Conservation (phyloP, 2,888 invertebrate genomes). For the Tipula helvola region DNA sequence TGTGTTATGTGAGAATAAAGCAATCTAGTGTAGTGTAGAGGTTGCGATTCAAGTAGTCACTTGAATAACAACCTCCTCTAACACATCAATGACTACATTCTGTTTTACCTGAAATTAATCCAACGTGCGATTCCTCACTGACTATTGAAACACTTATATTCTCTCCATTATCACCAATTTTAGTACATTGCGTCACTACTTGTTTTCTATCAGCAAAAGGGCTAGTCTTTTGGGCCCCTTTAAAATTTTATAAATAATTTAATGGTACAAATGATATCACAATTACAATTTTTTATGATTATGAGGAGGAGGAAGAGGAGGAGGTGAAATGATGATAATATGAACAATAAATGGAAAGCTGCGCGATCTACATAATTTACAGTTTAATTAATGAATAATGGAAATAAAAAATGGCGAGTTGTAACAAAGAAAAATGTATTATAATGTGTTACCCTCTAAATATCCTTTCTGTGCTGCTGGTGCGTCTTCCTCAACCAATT, state of each 20-base stretch:
- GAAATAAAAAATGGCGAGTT: neutral
- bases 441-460: slow-evolving; percentile 15
- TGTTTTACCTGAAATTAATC: slow-evolving; percentile 48
- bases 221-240: slow-evolving; percentile 10
- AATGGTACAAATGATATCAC: neutral
- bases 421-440: neutral
- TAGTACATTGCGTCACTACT: slow-evolving; percentile 36
- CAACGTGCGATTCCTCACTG: slow-evolving; percentile 48
- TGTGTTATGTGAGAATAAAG: neutral
- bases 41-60: neutral
- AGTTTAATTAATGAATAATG: neutral
- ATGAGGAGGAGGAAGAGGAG: neutral
- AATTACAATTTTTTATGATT: neutral
- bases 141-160: slow-evolving; percentile 40
- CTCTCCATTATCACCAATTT: slow-evolving; percentile 29
- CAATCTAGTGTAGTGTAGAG: neutral
- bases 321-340: neutral
- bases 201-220: neutral
- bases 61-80: neutral
- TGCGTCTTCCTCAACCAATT: slow-evolving; percentile 35
- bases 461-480: slow-evolving; percentile 20
- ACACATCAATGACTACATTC: neutral
- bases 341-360: neutral
- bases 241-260: neutral
- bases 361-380: neutral